These are phyloP conservation scores for Diadophis punctatus DNA, from an alignment of 2,113 vertebrate genomes.

Conservation along the genomic window DNA sequence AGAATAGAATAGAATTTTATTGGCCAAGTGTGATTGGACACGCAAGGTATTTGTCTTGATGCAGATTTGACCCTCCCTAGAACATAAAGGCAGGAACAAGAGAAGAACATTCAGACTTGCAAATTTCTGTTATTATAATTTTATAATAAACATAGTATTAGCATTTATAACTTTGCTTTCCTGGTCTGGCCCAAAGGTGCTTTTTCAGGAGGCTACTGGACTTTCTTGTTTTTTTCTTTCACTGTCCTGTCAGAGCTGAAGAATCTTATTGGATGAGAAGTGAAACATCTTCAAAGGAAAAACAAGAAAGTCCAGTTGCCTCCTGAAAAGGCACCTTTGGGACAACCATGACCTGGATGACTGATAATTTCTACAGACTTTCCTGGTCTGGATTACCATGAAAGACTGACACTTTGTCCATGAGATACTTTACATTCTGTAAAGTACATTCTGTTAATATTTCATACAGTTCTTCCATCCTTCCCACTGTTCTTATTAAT, in stretches of 20 bases:
- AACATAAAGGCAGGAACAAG: not conserved
- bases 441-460: not conserved
- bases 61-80: not conserved
- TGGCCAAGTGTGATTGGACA: no score
- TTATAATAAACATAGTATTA: not conserved
- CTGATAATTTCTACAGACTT: not conserved
- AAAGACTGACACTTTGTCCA: not conserved
- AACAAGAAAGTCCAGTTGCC: no score
- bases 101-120: not conserved
- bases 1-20: no score
- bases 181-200: no score
- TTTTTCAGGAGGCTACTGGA: no score
- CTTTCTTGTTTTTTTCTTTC: no score
- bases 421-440: not conserved
- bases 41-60: no score
- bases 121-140: not conserved
- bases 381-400: not conserved
- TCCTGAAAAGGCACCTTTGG: no score
- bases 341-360: no score
- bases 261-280: no score
- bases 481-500: not conserved
- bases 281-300: no score
- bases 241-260: no score
- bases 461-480: not conserved
- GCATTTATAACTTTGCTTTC: not conserved